Base-by-base conservation (phyloP, 2,888 invertebrate species). In the Branchellion lobata region DNA sequence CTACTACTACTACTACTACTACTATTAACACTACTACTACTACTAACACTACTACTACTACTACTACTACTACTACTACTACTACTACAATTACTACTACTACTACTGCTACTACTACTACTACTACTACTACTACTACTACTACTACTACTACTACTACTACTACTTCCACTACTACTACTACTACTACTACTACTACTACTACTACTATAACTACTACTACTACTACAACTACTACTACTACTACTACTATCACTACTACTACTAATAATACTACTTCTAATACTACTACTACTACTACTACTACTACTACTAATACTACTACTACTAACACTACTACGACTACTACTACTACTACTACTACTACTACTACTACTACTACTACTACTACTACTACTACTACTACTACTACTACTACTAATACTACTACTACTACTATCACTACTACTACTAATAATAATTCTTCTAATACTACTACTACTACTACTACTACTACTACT, bases 371-470 rank as follows among this genome's bases (percentile, higher is more conserved):
- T 47, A 36, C 74, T 47, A 51, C 74, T 27, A 65, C 65, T 65
- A 65, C 65, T 65, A 27, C 65, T 65, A 65, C 65, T 65, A 65
- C 65, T 65, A 65, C 65, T 65, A 65, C 65, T 65, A 65, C 65
- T 27, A 65, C 65, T 65, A 65, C 65, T 11, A 57, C 57, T 11
- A 76, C 76, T 57, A 57, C 57, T 76, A 76, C 3, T 76, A 57
- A 27, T 76, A 40, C 40, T 40, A 40, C 40, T 40, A 40, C 40
- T 8, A 40, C 29, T 65, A 65, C 29, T 65, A 65, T 21, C 29
- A 65, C 24, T 1, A 27, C 40, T 27, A 36, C 2, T 74, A 74
- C 40, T 47, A 74, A 33, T n/a, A n/a, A n/a, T n/a, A n/a, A 51
- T 51, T 14, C 51, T 51, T 18, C 51, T 51, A 51, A 18, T 36